A percentile compares a stretch with the other conserved stretches of the same genome.
Conservation (phyloP, 2,113 vertebrate species). For the Scortum barcoo region DNA sequence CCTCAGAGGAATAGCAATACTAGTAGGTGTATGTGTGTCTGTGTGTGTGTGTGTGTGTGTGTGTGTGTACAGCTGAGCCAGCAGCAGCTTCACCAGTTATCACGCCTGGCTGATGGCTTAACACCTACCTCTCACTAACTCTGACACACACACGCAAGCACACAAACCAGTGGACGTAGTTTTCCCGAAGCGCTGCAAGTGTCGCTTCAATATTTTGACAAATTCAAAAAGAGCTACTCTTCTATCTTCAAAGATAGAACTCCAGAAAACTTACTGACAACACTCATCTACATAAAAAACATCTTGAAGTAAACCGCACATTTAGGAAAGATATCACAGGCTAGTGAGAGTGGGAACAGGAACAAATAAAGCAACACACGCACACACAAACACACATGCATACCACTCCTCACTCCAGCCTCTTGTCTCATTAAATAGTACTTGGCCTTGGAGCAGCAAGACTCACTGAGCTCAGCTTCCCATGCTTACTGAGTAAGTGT, state of each 20-base stretch:
- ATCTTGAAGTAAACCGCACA: neutral
- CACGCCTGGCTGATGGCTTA: constrained; percentile 74
- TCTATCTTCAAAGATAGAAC: neutral
- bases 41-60: constrained; percentile 30
- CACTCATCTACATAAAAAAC: neutral
- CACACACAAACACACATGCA: constrained; percentile 14
- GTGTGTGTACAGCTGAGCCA: constrained; percentile 67
- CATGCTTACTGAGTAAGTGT: constrained; percentile 61
- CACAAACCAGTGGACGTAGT: neutral
- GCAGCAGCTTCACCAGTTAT: constrained; percentile 65
- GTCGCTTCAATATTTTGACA: neutral
- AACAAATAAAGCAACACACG: too few species aligned
- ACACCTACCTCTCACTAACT: constrained; percentile 54
- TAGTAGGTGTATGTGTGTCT: constrained; percentile 24
- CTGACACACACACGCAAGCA: constrained; percentile 18
- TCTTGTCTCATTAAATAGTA: constrained; percentile 66
- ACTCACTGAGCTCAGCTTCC: constrained; percentile 70
- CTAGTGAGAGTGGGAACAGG: too few species aligned
- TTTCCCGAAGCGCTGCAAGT: neutral
- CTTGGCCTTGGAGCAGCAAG: constrained; percentile 60
- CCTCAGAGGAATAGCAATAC: constrained; percentile 19
- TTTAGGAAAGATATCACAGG: neutral
- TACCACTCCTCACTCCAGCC: constrained; percentile 44
- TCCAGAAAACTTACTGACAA: neutral
- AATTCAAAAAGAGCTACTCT: neutral